Evolutionary conservation across 2,888 invertebrate genomes (phyloP), one percentile per base, ranked within the genome.

Genomic region (Aspidiotus rigidus): DNA sequence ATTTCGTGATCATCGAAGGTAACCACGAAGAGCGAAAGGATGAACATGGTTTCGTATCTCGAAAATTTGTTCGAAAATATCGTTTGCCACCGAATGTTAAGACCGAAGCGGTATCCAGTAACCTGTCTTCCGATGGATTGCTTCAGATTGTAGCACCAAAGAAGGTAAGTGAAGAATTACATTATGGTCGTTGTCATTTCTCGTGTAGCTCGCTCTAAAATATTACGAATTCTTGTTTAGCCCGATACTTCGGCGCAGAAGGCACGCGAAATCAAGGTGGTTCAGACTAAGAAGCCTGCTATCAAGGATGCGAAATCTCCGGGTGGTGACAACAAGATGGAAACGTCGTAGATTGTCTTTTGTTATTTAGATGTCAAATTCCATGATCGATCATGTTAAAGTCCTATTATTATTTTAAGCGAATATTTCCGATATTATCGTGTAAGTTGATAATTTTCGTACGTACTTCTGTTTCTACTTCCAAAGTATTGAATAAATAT

Each of bases 1-100:
- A 77, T 69, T 75, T 73, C 71, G 73, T 80, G 3, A 75, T 78
- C 2, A 75, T 80, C 7, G 77, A 79, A 60, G 79, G 78, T 16
- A 79, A 78, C 72, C 80, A 80, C 72, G 78, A 79, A 70, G 79
- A 80, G 71, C 75, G 76, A 57, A 73, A 74, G 17, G 79, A 80
- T 67, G 77, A 79, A 63, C 78, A 79, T 72, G 80, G 80, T 1
- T 77, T 75, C 71, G 76, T 80, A 66, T 77, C 78, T 6, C 74
- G 79, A n/a, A 77, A 79, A 69, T 79, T 80, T 72, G 77, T 75
- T 42, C 75, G 80, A 1, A 76, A 78, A 61, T 80, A 79, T 73
- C 74, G 76, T 54, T 70, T 80, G 7, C 80, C 80, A 0, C 75
- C 78, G 57, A 78, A 77, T 66, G 78, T 78, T 6, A 76, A 78